A percentile compares a stretch with the other conserved stretches of the same genome.
These are phyloP conservation scores for Danio aesculapii DNA, from an alignment of 2,797 vertebrate species.

Conservation along the genomic window DNA sequence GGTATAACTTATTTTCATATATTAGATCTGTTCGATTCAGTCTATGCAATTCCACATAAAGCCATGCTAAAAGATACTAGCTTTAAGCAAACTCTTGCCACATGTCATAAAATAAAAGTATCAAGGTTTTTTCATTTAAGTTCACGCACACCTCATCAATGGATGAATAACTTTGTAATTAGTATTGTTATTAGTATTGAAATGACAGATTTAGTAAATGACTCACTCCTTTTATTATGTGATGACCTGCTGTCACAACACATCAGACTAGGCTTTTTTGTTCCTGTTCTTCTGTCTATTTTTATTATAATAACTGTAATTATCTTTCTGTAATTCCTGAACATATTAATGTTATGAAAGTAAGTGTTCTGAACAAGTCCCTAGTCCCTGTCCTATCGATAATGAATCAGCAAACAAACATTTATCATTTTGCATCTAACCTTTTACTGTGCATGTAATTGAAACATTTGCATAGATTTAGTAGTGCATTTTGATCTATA, in stretches of 20 bases:
- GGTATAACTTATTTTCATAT: background rate
- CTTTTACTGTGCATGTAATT: background rate
- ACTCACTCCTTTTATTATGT: conserved; percentile 1
- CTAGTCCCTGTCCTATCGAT: background rate
- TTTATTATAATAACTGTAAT: conserved; percentile 14
- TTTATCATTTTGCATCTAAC: background rate
- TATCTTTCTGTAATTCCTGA: background rate
- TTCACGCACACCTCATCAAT: background rate
- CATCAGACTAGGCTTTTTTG: background rate
- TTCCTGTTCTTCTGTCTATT: conserved; percentile 10
- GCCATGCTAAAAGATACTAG: background rate
- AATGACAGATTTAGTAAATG: background rate
- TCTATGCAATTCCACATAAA: background rate
- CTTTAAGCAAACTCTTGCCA: background rate
- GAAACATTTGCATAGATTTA: background rate
- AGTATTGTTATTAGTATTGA: background rate
- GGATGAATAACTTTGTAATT: background rate
- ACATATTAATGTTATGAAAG: conserved; percentile 1
- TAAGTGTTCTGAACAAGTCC: background rate
- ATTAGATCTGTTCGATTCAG: background rate
- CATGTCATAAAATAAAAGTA: background rate
- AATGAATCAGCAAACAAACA: background rate
- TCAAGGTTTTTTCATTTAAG: background rate
- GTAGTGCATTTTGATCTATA: background rate
- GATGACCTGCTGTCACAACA: background rate